Conservation (phyloP, 2,113 vertebrate genomes). For the western clawed frog (Xenopus tropicalis) region DNA sequence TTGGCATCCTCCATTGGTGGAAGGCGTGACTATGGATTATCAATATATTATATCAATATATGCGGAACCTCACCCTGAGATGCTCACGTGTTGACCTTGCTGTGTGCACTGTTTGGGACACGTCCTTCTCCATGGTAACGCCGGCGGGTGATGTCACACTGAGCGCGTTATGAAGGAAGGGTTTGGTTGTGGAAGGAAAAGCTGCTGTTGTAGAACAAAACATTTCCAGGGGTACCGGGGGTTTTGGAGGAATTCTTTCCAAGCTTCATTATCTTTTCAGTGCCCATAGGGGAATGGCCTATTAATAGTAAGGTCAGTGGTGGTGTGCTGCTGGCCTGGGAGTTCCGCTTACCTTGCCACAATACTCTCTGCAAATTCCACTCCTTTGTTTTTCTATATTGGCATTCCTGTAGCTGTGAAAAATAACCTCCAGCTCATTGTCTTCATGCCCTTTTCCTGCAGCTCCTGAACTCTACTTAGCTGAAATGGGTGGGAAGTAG, state of each 20-base stretch:
- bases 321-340: conserved; percentile 16
- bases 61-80: conserved; percentile 3
- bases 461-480: no score
- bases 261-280: conserved; percentile 43
- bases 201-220: conserved; percentile 42
- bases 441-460: no score
- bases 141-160: conserved; percentile 32
- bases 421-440: background rate
- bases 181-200: conserved; percentile 46
- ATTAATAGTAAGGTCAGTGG: conserved; percentile 41
- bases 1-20: no score
- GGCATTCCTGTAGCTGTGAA: conserved; percentile 9
- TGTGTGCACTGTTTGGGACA: conserved; percentile 26
- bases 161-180: conserved; percentile 43
- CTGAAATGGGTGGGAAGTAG: no score
- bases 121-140: conserved; percentile 34
- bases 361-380: background rate
- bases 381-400: conserved; percentile 2
- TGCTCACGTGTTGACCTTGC: conserved; percentile 19
- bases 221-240: conserved; percentile 46
- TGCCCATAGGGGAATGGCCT: conserved; percentile 36
- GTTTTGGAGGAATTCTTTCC: conserved; percentile 38
- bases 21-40: no score
- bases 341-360: conserved; percentile 30
- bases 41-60: background rate